Evolutionary conservation across 2,888 invertebrate genomes (phyloP).

Genomic region (Trachelus tabidus): DNA sequence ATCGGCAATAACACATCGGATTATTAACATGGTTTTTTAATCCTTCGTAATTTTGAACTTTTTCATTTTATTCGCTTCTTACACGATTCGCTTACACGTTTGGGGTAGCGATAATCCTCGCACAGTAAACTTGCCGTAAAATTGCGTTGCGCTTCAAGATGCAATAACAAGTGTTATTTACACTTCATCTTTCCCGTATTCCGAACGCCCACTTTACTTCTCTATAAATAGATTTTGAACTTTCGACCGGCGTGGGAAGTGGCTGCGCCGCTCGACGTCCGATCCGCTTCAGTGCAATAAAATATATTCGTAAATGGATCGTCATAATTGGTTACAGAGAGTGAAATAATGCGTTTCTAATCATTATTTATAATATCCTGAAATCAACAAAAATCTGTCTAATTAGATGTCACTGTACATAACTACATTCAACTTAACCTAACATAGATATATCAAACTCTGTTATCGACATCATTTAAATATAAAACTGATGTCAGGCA

Average conservation of each 20-base stretch:
- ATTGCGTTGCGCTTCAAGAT: not conserved
- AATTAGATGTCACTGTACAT: not conserved
- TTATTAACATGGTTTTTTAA: not conserved
- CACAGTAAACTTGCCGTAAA: not conserved
- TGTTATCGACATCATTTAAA: not conserved
- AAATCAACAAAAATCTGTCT: not conserved
- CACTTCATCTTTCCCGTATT: not conserved
- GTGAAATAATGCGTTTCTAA: not conserved
- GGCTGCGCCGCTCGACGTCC: not conserved
- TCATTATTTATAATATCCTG: not conserved
- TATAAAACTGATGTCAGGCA: not conserved
- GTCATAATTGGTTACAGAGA: not conserved
- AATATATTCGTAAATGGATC: not conserved
- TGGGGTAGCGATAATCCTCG: not conserved
- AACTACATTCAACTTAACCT: not conserved
- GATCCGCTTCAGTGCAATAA: not conserved
- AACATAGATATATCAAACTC: not conserved
- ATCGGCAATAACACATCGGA: not conserved
- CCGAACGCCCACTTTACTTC: not conserved
- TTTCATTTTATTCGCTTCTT: not conserved
- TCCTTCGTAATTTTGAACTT: not conserved
- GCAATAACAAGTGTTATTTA: not conserved
- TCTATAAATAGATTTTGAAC: not conserved
- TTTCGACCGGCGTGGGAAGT: slow-evolving; percentile 19
- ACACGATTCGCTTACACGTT: not conserved